Evolutionary conservation across 2,888 invertebrate species (phyloP).

Genomic region (Eulithis testata): DNA sequence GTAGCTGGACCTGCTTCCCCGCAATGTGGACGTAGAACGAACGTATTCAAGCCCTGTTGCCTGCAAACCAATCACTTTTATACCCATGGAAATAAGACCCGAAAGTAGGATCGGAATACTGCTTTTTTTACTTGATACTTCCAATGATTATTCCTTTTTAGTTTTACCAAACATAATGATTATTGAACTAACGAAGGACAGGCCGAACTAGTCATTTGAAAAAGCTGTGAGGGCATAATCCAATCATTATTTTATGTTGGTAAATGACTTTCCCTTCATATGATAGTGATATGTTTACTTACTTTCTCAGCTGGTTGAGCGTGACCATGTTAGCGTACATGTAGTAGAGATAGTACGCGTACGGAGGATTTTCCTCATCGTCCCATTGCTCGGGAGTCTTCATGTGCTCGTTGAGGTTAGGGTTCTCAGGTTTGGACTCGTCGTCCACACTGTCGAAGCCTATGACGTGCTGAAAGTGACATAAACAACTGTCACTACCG

Average conservation of each 20-base stretch:
- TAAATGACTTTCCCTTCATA: no score
- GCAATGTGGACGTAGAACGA: conserved; percentile 98
- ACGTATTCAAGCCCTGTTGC: conserved; percentile 95
- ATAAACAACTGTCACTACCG: background rate
- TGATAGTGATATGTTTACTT: conserved; percentile 53
- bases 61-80: conserved; percentile 2
- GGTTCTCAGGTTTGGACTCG: conserved; percentile 99
- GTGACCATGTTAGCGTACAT: conserved; percentile 98
- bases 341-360: conserved; percentile 98
- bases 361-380: conserved; percentile 97
- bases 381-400: conserved; percentile 93
- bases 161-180: no score
- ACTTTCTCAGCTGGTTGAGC: conserved; percentile 96
- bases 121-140: no score
- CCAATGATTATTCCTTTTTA: no score
- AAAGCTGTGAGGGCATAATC: no score
- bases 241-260: no score
- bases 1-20: conserved; percentile 99
- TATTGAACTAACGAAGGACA: no score
- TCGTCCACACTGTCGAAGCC: conserved; percentile 99
- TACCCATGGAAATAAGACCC: background rate
- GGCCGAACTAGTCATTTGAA: no score
- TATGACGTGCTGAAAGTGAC: conserved; percentile 88
- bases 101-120: no score
- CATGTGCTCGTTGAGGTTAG: conserved; percentile 92